Conservation (phyloP, 2,797 vertebrate species). For the Momotus momota region DNA sequence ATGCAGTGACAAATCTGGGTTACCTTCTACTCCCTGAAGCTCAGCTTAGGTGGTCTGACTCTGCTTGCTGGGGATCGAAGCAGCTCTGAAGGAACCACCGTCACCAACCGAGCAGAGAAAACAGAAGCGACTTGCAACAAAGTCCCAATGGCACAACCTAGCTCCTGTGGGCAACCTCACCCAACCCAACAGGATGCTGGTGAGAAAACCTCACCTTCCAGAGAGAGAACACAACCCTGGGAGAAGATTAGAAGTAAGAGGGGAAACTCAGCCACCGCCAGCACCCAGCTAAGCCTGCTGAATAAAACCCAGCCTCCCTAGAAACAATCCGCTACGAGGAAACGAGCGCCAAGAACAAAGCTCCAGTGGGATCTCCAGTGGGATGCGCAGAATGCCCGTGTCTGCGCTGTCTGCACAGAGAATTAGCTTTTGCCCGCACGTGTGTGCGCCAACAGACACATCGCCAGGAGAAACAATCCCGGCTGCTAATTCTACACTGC, state of each 20-base stretch:
- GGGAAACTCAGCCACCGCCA: not conserved
- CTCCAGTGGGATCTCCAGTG: fast-evolving
- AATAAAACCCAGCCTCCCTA: not conserved
- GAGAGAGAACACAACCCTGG: not conserved
- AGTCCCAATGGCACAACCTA: fast-evolving
- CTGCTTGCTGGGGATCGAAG: not conserved
- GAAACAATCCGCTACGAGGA: not conserved
- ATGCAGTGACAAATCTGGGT: not conserved
- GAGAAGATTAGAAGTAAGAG: not conserved
- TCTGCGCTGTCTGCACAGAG: not conserved
- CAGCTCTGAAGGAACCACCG: fast-evolving
- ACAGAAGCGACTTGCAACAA: not conserved
- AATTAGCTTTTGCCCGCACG: not conserved
- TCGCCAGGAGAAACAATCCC: not conserved
- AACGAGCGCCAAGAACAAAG: not conserved
- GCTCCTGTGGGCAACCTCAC: not conserved
- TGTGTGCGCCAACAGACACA: fast-evolving
- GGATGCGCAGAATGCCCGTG: fast-evolving
- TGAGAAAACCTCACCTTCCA: not conserved
- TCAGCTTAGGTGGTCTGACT: not conserved
- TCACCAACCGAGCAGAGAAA: not conserved
- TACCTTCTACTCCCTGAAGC: not conserved
- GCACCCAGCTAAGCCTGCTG: not conserved
- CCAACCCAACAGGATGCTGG: not conserved
- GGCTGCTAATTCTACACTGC: fast-evolving